Percentiles rank a stretch among this genome's conserved stretches.
Evolutionary conservation across 2,113 vertebrate genomes (phyloP).

Genomic region (Chaetodon trifascialis): DNA sequence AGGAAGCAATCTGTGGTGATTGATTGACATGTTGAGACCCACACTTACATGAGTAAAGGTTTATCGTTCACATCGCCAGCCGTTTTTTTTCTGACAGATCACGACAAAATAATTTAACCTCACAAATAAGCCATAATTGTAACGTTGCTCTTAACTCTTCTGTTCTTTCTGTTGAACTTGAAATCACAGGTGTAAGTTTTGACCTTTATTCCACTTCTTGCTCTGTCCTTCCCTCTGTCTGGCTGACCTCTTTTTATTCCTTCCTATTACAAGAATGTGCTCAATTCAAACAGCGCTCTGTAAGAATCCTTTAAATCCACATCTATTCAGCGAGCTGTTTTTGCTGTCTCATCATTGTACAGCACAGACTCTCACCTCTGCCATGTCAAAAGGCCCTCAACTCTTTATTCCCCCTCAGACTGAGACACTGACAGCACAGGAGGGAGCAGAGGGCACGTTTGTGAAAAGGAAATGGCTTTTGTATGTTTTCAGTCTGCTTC

Average conservation of each 20-base stretch:
- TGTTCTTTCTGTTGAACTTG: constrained; percentile 40
- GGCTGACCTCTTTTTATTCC: constrained; percentile 32
- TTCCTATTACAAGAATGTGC: constrained; percentile 32
- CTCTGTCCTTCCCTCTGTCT: constrained; percentile 41
- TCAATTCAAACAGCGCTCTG: constrained; percentile 51
- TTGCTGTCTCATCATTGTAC: constrained; percentile 78
- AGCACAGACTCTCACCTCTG: constrained; percentile 47
- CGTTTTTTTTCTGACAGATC: not conserved
- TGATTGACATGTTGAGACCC: not conserved
- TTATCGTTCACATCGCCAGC: not conserved
- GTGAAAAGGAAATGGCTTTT: constrained; percentile 37
- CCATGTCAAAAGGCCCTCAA: constrained; percentile 39
- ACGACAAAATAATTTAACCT: not conserved
- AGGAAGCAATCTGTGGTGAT: not conserved
- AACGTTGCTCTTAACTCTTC: constrained; percentile 8
- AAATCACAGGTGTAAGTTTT: constrained; percentile 42
- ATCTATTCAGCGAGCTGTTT: constrained; percentile 69
- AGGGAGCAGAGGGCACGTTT: constrained; percentile 14
- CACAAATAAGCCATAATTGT: not conserved
- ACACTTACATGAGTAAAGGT: not conserved
- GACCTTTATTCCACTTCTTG: constrained; percentile 45
- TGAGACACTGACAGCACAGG: constrained; percentile 23
- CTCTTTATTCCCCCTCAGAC: constrained; percentile 55
- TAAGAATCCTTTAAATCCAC: constrained; percentile 69
- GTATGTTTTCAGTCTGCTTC: constrained; percentile 23